Evolutionary conservation across 1,140 invertebrate species (phyloP), one percentile per base, ranked within the genome.

Genomic region (Apis florea): DNA sequence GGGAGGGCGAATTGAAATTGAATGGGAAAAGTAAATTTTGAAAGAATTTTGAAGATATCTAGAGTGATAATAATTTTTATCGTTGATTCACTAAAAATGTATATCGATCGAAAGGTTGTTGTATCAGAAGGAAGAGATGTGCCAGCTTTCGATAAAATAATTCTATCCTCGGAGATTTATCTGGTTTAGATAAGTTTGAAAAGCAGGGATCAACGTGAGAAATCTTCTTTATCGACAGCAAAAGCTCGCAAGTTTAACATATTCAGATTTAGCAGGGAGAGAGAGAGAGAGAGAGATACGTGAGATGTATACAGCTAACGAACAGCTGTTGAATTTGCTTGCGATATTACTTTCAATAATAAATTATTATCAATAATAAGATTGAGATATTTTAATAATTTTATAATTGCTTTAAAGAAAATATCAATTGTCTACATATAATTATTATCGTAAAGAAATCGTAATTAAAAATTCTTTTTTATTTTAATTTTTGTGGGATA

Each of bases 151-250:
- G 78, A 24, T 58, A 74, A 66, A 49, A 21, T 17, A 13, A n/a
- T n/a, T 21, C 12, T 26, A 15, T 56, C 12, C 15, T 12, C 19
- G 4, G n/a, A 51, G 47, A 40, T 49, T 86, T 86, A 87, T 83
- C 85, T 59, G 53, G 1, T 86, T 63, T 47, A 61, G 85, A 86
- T 87, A 87, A 86, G 19, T 31, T 40, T 13, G 63, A 58, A 53
- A 26, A 40, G 4, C 56, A 26, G 54, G 51, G 13, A 53, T 63
- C 49, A 58, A 49, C 54, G 8, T 15, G 5, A 54, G 84, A 19
- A 31, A 83, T 31, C 85, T 86, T 63, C 84, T 17, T 87, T 87
- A 83, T 74, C 84, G 77, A 56, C 68, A 26, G 15, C 19, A n/a
- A 40, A 79, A 86, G 24, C 58, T 71, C 51, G 58, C 21, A 80